Evolutionary conservation across 2,888 invertebrate genomes (phyloP), one percentile per base, ranked within the genome.

Genomic region (Brachypalpus laphriformis): DNA sequence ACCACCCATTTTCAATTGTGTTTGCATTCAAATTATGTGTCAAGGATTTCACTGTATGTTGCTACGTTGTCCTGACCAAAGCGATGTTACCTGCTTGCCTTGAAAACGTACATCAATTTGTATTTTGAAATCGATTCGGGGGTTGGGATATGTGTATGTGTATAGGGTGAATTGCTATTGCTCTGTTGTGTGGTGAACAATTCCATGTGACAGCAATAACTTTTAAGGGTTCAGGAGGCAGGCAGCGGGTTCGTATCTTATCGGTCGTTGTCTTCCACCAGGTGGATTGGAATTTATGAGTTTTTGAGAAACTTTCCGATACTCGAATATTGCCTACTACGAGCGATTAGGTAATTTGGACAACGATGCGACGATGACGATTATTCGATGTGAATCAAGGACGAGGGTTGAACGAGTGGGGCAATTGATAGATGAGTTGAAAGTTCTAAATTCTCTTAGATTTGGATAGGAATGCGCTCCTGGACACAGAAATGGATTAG

Each of bases 21-120:
- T 81, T 81, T 74, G 74, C 66, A 74, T 81, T 81, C 66, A 66
- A 81, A 74, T 74, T 81, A 81, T 74, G 68, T 68, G 61, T 61
- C 66, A 81, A 61, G 66, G 72, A 80, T 59, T 80, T 51, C 42
- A 47, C 47, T 47, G 25, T 63, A 34, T 47, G 31, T 9, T 37
- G 25, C 40, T 28, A n/a, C 31, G 68, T 16, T 72, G 42, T 42
- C 31, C 63, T 71, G 56, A 22, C 56, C 47, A 65, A 34, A 45
- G 18, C 22, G 37, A 37, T 34, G 54, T 63, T 34, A 18, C 42
- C 28, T n/a, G 54, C 16, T n/a, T 49, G 4, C 28, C 6, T 16
- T 18, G n/a, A 54, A 25, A 66, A 14, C 37, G 34, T 63, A 54
- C 70, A 77, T 77, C 77, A 68, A 70, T 70, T 77, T 70, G 42